These are phyloP conservation scores for Tragulus kanchil DNA, from an alignment of 2,113 vertebrate genomes.

Conservation along the genomic window DNA sequence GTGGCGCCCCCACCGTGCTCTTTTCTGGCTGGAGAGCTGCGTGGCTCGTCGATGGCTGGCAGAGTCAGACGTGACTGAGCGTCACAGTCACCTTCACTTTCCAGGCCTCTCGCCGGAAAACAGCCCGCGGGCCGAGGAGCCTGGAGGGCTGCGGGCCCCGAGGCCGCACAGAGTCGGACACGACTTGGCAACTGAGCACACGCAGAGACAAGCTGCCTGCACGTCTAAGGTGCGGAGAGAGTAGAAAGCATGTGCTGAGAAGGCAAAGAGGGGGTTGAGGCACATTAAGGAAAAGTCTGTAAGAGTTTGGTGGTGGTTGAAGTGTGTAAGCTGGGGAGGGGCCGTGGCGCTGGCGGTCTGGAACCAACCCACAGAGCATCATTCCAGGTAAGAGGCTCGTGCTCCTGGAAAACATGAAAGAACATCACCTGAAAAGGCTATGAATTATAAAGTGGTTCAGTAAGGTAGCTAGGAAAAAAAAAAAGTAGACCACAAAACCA, in stretches of 20 bases:
- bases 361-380: too few species aligned
- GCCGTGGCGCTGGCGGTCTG: accelerated
- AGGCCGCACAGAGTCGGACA: background rate
- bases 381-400: accelerated
- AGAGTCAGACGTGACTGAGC: too few species aligned
- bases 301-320: accelerated
- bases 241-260: accelerated
- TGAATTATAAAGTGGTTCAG: background rate
- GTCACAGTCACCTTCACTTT: too few species aligned
- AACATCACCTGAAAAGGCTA: background rate
- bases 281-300: accelerated
- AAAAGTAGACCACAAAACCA: too few species aligned
- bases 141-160: background rate
- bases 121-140: background rate
- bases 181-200: background rate
- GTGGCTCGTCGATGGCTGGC: too few species aligned
- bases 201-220: accelerated
- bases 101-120: too few species aligned
- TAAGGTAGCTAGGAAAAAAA: background rate
- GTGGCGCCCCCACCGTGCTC: too few species aligned
- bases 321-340: accelerated
- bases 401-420: background rate
- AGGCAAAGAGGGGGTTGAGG: accelerated
- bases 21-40: too few species aligned
- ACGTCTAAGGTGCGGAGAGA: accelerated